Percentiles rank a stretch among this genome's conserved stretches.
Conservation (phyloP, 2,797 vertebrate species). For the Hylomyscus alleni region DNA sequence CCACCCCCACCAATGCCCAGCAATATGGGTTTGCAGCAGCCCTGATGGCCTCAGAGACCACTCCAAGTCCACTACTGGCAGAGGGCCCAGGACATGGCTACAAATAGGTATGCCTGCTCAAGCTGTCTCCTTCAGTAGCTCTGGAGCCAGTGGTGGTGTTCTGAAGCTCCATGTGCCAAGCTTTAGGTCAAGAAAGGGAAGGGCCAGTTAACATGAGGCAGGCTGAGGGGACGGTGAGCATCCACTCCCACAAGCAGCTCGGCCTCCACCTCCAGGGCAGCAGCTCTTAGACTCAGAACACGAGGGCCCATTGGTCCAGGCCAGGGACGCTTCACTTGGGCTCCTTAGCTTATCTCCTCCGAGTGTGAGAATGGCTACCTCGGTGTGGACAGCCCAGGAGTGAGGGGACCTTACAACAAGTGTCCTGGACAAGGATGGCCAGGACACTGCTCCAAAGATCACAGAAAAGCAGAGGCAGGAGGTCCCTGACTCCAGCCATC, state of each 20-base stretch:
- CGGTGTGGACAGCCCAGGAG: background rate
- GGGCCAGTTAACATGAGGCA: background rate
- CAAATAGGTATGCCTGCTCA: background rate
- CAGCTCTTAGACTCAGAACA: background rate
- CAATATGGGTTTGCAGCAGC: background rate
- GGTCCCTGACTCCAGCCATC: background rate
- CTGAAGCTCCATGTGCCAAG: background rate
- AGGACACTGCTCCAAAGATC: background rate
- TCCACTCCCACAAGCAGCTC: background rate
- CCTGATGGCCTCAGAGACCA: background rate
- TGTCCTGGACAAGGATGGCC: background rate
- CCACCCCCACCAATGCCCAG: rapidly evolving
- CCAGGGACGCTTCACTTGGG: background rate
- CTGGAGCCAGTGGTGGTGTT: background rate
- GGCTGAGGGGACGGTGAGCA: background rate
- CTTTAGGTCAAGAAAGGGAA: background rate
- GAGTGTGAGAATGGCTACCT: background rate
- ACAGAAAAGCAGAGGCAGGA: background rate
- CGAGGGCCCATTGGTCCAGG: background rate
- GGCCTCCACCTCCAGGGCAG: background rate
- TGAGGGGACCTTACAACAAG: background rate
- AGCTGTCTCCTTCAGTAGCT: background rate
- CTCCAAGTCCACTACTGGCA: background rate
- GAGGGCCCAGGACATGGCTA: background rate
- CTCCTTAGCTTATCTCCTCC: background rate